A percentile compares a stretch with the other conserved stretches of the same genome.
These are phyloP conservation scores for Cricetomys ansorgei DNA, from an alignment of 2,113 vertebrate genomes.

Conservation along the genomic window DNA sequence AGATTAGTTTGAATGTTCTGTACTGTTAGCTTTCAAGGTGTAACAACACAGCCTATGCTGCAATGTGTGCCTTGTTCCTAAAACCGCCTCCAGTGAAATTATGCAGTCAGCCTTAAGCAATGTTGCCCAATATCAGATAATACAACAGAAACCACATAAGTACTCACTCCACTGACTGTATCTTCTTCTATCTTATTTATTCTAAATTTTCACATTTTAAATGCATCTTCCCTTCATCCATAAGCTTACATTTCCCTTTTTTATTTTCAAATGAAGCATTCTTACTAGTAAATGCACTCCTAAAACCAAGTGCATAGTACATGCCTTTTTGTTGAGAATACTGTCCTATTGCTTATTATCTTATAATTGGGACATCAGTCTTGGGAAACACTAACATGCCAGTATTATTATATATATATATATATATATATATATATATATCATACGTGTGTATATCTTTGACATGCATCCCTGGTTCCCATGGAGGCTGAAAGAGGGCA, in stretches of 20 bases:
- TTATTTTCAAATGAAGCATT: constrained; percentile 20
- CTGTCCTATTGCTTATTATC: not conserved
- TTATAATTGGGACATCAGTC: not conserved
- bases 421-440: not conserved
- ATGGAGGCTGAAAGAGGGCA: not conserved
- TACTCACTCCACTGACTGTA: not conserved
- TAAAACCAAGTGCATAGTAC: not conserved
- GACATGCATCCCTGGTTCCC: not conserved
- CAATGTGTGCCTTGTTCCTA: not conserved
- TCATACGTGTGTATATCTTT: not conserved
- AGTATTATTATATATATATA: not conserved
- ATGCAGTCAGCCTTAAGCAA: not conserved
- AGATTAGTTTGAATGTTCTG: not conserved
- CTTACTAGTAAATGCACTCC: not conserved
- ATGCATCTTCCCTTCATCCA: not conserved
- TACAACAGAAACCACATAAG: not conserved
- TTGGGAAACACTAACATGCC: not conserved
- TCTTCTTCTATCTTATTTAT: constrained; percentile 21
- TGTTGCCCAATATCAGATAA: not conserved
- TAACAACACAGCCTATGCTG: not conserved
- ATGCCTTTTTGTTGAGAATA: not conserved
- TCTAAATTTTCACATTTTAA: not conserved
- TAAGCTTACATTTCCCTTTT: constrained; percentile 16
- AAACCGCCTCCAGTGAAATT: not conserved
- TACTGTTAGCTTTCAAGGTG: constrained; percentile 25